phyloP scores from a whole-genome alignment of 2,888 invertebrate genomes.

The Drosophila nr. fundita region DNA sequence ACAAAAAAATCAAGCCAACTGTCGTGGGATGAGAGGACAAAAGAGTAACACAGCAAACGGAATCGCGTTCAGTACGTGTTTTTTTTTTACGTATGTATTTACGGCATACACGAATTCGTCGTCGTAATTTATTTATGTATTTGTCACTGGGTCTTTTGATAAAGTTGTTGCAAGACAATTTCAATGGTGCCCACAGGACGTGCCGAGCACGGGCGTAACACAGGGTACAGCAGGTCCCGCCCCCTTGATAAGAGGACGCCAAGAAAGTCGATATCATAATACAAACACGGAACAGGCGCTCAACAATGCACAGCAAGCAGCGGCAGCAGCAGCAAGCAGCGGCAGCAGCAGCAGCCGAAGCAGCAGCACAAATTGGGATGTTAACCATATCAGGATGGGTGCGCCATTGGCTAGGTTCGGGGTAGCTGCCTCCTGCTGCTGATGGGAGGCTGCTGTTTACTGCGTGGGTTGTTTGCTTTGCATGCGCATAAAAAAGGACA shows the following conservation, averaged over 20 bases:
- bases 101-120: conserved; percentile 20
- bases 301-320: conserved; percentile 62
- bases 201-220: background rate
- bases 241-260: conserved; percentile 66
- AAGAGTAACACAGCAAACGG: conserved; percentile 24
- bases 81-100: conserved; percentile 25
- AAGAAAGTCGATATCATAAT: conserved; percentile 79
- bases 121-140: conserved; percentile 77
- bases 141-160: conserved; percentile 69
- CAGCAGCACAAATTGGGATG: conserved; percentile 53
- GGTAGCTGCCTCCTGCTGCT: conserved; percentile 2
- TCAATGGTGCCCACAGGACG: conserved; percentile 58
- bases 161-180: conserved; percentile 76
- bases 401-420: background rate
- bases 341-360: conserved; percentile 28
- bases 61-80: conserved; percentile 38
- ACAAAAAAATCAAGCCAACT: conserved; percentile 12
- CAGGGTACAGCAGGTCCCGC: background rate
- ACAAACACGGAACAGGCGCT: conserved; percentile 78
- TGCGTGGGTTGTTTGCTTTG: conserved; percentile 74
- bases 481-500: conserved; percentile 42
- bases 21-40: background rate
- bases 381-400: conserved; percentile 28
- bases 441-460: conserved; percentile 51
- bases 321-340: conserved; percentile 36